Evolutionary conservation across 2,888 invertebrate species (phyloP), one percentile per base, ranked within the genome.

Genomic region (Drosophila austrosaltans): DNA sequence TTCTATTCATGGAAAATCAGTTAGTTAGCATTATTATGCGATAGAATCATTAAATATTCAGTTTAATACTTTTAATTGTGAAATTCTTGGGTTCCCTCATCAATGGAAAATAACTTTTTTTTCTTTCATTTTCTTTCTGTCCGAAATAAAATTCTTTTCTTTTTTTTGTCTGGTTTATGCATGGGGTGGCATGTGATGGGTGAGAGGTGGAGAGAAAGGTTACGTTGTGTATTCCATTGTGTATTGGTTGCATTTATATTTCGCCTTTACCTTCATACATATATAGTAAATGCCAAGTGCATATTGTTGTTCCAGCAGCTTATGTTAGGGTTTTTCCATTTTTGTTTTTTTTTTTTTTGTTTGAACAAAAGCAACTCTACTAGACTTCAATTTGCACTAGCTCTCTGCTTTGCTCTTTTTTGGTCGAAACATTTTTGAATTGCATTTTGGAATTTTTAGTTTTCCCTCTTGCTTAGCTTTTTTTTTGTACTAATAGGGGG

Each of bases 401-500:
- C 22, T 22, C 22, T 48, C 6, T 40, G 40, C 40, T 40, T 2
- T 16, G 16, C 16, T 16, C 16, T 16, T 16, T n/a, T 40, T 40
- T 12, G 40, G 12, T 40, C 2, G 22, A 48, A 48, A 2, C 12
- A 25, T 48, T 48, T 48, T 48, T 4, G 25, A 25, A 48, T 25
- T 48, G 22, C 22, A 48, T 48, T 48, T 48, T 48, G 25, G 20
- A 48, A 48, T 48, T 20, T 44, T 44, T 7, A 16, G 42, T 20
- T 44, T 20, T 44, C 1, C 32, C 25, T 39, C 25, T 48, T 44
- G 62, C 28, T 40, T 53, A 57, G 62, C 7, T 30, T 32, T 53
- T 3, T 40, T 25, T 6, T 10, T n/a, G 5, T 10, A 42, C 66
- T 66, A 66, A 72, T 71, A 64, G 60, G 71, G 39, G 48, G 36